phyloP scores from a whole-genome alignment of 2,113 vertebrate genomes.

The Hemiprocne comata region DNA sequence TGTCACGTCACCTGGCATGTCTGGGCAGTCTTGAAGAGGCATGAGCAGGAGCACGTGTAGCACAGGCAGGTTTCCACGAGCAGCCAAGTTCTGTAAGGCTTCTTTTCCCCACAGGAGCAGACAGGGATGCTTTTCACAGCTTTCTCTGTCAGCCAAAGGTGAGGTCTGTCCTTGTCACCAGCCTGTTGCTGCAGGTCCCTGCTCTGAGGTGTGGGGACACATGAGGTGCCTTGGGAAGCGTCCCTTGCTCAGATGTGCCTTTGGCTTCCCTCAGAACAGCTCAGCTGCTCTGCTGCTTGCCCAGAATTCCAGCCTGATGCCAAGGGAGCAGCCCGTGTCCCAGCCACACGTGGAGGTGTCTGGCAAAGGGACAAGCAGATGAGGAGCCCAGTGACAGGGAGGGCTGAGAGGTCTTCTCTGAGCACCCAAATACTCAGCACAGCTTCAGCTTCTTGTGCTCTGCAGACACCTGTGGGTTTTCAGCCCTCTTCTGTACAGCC shows the following conservation, averaged over 20 bases:
- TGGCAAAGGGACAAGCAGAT: background rate
- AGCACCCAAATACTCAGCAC: fast-evolving
- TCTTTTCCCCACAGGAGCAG: too few relatives aligned
- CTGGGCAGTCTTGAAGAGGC: background rate
- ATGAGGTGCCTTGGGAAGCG: background rate
- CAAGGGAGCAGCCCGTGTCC: fast-evolving
- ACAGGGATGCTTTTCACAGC: background rate
- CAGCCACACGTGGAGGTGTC: fast-evolving
- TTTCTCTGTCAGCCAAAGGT: background rate
- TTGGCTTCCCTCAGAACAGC: background rate
- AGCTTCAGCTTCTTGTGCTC: fast-evolving
- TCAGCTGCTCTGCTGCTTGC: background rate
- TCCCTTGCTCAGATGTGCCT: background rate
- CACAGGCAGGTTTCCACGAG: background rate
- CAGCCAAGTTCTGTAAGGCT: background rate
- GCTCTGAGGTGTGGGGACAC: background rate
- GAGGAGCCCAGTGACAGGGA: background rate
- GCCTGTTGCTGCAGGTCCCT: background rate
- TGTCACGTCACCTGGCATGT: fast-evolving
- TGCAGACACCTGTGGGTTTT: background rate
- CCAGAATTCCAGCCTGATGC: background rate
- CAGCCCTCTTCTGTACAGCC: background rate
- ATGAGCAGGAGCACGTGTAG: fast-evolving
- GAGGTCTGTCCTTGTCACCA: background rate
- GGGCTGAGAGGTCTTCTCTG: fast-evolving